Evolutionary conservation across 2,888 invertebrate species (phyloP).

Genomic region (Aphelenchoides bicaudatus): DNA sequence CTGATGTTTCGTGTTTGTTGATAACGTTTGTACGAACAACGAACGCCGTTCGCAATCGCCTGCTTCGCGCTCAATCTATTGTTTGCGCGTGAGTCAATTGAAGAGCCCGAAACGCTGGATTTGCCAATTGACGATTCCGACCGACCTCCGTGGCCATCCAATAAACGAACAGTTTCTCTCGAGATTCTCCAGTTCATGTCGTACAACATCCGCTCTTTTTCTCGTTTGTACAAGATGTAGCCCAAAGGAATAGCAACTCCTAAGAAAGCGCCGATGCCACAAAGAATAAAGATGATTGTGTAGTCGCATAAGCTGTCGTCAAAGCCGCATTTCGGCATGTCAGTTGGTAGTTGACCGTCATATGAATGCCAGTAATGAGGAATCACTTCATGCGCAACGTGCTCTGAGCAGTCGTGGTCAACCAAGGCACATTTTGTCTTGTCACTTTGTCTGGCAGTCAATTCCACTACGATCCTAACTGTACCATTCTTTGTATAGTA

Average conservation of each 20-base stretch:
- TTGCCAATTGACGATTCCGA: constrained; percentile 52
- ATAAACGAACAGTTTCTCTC: constrained; percentile 36
- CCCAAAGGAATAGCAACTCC: constrained; percentile 36
- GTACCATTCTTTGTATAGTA: constrained; percentile 50
- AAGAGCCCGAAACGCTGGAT: constrained; percentile 37
- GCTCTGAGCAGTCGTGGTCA: constrained; percentile 39
- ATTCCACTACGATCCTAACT: constrained; percentile 50
- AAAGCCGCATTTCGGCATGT: constrained; percentile 51
- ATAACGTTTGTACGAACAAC: constrained; percentile 46
- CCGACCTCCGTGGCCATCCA: constrained; percentile 30
- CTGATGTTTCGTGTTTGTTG: constrained; percentile 49
- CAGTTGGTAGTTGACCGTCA: constrained; percentile 35
- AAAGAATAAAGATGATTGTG: constrained; percentile 39
- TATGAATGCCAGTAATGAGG: constrained; percentile 47
- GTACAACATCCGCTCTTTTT: constrained; percentile 50
- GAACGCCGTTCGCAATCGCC: constrained; percentile 53
- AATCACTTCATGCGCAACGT: constrained; percentile 50
- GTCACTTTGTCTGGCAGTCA: constrained; percentile 51
- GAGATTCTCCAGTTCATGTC: constrained; percentile 57
- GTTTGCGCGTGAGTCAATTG: constrained; percentile 47
- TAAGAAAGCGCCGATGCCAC: constrained; percentile 38
- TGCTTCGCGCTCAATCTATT: constrained; percentile 48
- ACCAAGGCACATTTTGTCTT: constrained; percentile 38
- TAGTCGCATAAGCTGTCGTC: constrained; percentile 47
- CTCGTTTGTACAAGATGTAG: constrained; percentile 51